These are phyloP conservation scores for Ibycter americanus DNA, from an alignment of 2,797 vertebrate species.

Conservation along the genomic window DNA sequence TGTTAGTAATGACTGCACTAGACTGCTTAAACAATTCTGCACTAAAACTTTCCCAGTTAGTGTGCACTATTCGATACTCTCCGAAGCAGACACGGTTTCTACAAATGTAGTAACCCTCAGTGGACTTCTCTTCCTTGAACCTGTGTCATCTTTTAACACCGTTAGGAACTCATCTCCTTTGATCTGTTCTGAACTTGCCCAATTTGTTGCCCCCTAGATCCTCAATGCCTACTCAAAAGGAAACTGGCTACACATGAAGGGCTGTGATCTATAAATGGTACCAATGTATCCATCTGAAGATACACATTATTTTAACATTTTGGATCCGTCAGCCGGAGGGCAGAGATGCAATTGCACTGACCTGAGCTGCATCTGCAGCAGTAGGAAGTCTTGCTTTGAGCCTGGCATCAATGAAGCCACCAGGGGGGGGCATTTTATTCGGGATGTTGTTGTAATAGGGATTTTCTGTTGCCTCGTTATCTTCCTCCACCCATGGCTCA, in stretches of 20 bases:
- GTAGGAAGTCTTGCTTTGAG: constrained; percentile 78
- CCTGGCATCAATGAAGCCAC: constrained; percentile 87
- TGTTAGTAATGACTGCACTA: neutral
- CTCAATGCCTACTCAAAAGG: neutral
- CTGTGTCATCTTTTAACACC: neutral
- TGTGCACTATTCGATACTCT: neutral
- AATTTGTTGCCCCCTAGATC: neutral
- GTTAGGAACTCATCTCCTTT: neutral
- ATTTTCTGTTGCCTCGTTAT: constrained; percentile 84
- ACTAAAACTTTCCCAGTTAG: neutral
- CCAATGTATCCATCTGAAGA: neutral
- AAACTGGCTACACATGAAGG: neutral
- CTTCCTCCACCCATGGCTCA: constrained; percentile 92
- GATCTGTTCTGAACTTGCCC: neutral
- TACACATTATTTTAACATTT: neutral
- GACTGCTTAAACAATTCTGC: neutral
- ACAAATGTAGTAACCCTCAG: neutral
- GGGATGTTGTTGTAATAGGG: constrained; percentile 95
- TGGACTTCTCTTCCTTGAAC: neutral
- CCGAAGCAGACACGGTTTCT: neutral
- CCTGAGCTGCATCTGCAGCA: constrained; percentile 81
- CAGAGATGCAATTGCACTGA: constrained; percentile 38
- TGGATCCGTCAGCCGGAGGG: neutral
- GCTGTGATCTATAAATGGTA: neutral
- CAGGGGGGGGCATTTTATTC: constrained; percentile 90